Conservation (phyloP, 2,888 invertebrate genomes). For the Oligia latruncula region DNA sequence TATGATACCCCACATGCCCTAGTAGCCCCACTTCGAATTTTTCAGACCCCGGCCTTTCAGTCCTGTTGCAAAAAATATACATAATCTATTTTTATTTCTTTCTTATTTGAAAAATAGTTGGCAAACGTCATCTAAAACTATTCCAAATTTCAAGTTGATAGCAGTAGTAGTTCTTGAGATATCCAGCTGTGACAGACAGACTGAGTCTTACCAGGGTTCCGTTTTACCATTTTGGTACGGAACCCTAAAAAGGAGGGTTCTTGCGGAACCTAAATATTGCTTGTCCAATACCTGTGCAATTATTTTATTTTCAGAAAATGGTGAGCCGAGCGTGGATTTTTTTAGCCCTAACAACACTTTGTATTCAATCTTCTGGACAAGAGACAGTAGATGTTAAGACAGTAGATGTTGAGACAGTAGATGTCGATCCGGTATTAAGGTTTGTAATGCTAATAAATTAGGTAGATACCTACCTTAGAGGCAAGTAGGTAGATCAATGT, state of each 20-base stretch:
- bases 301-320: conserved; percentile 52
- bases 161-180: too few species aligned
- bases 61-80: too few species aligned
- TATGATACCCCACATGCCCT: too few species aligned
- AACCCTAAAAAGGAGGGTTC: not conserved
- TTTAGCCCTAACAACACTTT: conserved; percentile 39
- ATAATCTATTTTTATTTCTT: too few species aligned
- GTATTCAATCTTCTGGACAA: conserved; percentile 45
- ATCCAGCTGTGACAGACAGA: too few species aligned
- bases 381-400: not conserved
- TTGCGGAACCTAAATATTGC: not conserved
- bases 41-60: too few species aligned
- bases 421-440: conserved; percentile 32
- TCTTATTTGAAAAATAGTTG: too few species aligned
- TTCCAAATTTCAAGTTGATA: too few species aligned
- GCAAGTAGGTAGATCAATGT: not conserved
- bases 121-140: too few species aligned
- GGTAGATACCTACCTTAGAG: not conserved
- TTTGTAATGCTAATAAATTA: conserved; percentile 16
- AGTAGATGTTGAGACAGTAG: not conserved
- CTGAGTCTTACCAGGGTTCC: too few species aligned
- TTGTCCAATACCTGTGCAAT: not conserved
- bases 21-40: too few species aligned
- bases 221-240: too few species aligned
- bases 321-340: conserved; percentile 12